phyloP scores from a whole-genome alignment of 2,113 vertebrate genomes.

The Cervus canadensis region DNA sequence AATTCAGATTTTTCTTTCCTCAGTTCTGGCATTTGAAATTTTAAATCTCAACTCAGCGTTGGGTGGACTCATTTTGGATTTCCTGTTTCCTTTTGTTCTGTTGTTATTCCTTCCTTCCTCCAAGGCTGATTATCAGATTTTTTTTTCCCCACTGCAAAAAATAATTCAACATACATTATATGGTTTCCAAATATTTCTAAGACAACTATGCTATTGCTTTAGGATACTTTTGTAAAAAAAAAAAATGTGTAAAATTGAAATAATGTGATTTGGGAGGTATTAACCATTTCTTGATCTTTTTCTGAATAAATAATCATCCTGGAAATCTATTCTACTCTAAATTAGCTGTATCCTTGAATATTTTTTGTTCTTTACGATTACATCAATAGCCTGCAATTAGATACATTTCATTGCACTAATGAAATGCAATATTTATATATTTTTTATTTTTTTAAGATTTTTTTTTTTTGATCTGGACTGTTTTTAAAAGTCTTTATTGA shows the following conservation, averaged over 20 bases:
- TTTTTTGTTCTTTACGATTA: background rate
- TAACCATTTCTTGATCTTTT: background rate
- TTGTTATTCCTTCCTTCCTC: conserved; percentile 31
- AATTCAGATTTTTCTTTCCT: background rate
- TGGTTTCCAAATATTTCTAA: background rate
- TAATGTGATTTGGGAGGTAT: background rate
- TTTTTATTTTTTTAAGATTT: background rate
- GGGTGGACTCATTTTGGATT: background rate
- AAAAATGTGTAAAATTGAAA: conserved; percentile 2
- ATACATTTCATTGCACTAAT: background rate
- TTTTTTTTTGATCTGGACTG: background rate
- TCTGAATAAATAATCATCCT: background rate
- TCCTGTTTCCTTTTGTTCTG: conserved; percentile 36
- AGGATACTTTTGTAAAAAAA: background rate
- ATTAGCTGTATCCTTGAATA: background rate
- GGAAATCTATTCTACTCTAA: background rate
- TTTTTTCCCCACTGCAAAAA: background rate
- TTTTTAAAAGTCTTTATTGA: background rate
- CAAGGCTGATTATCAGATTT: conserved; percentile 6
- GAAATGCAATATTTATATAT: background rate
- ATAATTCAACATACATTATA: background rate
- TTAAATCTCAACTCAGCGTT: background rate
- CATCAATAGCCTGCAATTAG: background rate
- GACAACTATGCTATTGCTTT: background rate
- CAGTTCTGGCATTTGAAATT: background rate